Percentiles rank a stretch among this genome's conserved stretches.
phyloP scores from a whole-genome alignment of 1,140 invertebrate species.

The Papilio helenus region DNA sequence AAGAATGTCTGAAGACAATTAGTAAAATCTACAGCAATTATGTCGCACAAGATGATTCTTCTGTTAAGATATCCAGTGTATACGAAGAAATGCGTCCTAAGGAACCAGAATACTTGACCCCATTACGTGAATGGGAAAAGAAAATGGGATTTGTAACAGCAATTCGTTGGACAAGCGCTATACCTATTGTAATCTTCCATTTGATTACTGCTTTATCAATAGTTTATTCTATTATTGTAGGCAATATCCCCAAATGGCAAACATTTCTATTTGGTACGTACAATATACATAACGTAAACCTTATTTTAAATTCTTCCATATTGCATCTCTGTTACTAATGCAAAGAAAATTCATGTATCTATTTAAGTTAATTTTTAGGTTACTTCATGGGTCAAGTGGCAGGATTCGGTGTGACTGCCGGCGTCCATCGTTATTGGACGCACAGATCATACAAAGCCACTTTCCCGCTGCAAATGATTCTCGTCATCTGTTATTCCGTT shows the following conservation, averaged over 20 bases:
- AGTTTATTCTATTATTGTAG: slow-evolving; percentile 24
- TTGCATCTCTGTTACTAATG: background rate
- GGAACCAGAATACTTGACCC: slow-evolving; percentile 56
- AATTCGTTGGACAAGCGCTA: slow-evolving; percentile 62
- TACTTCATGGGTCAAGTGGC: slow-evolving; percentile 79
- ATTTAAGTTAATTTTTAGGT: slow-evolving; percentile 67
- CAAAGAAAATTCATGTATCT: slow-evolving; percentile 5
- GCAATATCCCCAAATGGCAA: slow-evolving; percentile 49
- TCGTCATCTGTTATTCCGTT: slow-evolving; percentile 87
- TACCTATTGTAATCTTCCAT: slow-evolving; percentile 56
- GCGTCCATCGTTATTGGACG: slow-evolving; percentile 92
- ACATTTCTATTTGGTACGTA: slow-evolving; percentile 63
- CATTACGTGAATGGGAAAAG: slow-evolving; percentile 64
- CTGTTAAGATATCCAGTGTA: slow-evolving; percentile 8
- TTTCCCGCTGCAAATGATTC: slow-evolving; percentile 86
- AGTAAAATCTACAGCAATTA: slow-evolving; percentile 37
- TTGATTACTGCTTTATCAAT: slow-evolving; percentile 45
- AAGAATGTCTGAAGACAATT: background rate
- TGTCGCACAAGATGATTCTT: background rate
- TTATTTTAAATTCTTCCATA: background rate
- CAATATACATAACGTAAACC: background rate
- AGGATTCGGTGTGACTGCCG: slow-evolving; percentile 90
- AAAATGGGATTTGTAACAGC: slow-evolving; percentile 65
- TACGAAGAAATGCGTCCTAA: slow-evolving; percentile 56
- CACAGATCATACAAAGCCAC: slow-evolving; percentile 93